phyloP scores from a whole-genome alignment of 2,113 vertebrate genomes.

The Panthera leo region DNA sequence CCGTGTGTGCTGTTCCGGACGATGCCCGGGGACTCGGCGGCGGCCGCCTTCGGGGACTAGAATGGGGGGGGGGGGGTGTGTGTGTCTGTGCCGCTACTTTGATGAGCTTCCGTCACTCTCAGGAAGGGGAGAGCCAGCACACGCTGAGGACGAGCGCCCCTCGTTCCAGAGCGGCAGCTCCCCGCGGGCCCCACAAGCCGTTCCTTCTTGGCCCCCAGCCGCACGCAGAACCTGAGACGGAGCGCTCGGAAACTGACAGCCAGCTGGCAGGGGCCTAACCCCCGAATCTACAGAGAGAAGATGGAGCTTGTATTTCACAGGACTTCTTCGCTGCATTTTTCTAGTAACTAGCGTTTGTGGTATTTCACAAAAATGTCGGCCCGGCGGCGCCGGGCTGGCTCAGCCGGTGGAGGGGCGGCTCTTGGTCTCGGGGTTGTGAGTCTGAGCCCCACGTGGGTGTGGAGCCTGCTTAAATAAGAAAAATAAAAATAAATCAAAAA shows the following conservation, averaged over 20 bases:
- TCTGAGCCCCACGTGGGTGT: neutral
- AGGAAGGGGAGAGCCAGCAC: neutral
- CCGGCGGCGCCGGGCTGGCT: neutral
- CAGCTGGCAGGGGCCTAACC: neutral
- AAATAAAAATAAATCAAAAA: too few species aligned
- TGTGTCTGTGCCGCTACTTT: neutral
- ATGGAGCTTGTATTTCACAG: neutral
- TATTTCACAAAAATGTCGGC: neutral
- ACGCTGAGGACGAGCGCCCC: too few species aligned
- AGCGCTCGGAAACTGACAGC: neutral
- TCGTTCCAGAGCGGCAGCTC: neutral
- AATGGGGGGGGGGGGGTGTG: neutral
- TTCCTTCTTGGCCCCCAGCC: too few species aligned
- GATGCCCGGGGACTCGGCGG: neutral
- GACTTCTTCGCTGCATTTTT: neutral
- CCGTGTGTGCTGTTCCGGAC: neutral
- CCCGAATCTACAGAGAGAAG: neutral
- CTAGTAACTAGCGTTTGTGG: neutral
- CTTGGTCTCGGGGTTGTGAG: neutral
- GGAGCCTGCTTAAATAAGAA: neutral
- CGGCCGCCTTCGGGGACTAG: neutral
- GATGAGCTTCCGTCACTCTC: neutral
- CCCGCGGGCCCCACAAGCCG: neutral
- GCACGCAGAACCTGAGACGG: neutral
- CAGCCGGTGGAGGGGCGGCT: neutral